These are phyloP conservation scores for Mythimna ferrago DNA, from an alignment of 2,888 invertebrate genomes.

Conservation along the genomic window DNA sequence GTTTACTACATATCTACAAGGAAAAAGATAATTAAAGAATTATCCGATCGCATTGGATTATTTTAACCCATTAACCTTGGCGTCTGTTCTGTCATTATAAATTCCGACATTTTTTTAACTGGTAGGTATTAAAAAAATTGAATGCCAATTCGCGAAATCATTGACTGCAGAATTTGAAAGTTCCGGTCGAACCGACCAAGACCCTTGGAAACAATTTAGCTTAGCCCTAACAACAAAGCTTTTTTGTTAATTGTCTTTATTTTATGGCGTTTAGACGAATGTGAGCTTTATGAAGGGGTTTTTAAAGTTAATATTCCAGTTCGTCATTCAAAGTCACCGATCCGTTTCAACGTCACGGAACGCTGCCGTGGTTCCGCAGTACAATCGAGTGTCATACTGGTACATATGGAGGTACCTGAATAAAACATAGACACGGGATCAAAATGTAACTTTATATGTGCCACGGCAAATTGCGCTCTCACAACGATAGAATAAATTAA, in stretches of 20 bases:
- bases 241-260: conserved; percentile 42
- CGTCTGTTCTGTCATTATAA: conserved; percentile 19
- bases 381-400: conserved; percentile 48
- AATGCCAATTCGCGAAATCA: conserved; percentile 15
- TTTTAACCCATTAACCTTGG: conserved; percentile 32
- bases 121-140: neutral
- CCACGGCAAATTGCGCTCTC: conserved; percentile 22
- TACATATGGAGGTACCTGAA: conserved; percentile 34
- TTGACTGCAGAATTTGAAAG: conserved; percentile 15
- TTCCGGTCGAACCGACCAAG: conserved; percentile 9
- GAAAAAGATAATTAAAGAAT: neutral
- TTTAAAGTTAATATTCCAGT: conserved; percentile 66
- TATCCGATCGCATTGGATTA: conserved; percentile 4
- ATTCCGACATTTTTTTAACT: conserved; percentile 27
- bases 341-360: conserved; percentile 75
- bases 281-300: conserved; percentile 27
- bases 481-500: conserved; percentile 41
- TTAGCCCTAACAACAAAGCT: conserved; percentile 46
- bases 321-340: conserved; percentile 64
- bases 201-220: conserved; percentile 44
- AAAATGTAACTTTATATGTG: conserved; percentile 47
- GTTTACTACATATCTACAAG: neutral
- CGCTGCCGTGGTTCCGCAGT: conserved; percentile 65
- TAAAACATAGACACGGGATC: conserved; percentile 43
- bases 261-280: conserved; percentile 28